Base-by-base conservation (phyloP, 92 coral and sea anemone genomes). In the Epizoanthus scotinus region DNA sequence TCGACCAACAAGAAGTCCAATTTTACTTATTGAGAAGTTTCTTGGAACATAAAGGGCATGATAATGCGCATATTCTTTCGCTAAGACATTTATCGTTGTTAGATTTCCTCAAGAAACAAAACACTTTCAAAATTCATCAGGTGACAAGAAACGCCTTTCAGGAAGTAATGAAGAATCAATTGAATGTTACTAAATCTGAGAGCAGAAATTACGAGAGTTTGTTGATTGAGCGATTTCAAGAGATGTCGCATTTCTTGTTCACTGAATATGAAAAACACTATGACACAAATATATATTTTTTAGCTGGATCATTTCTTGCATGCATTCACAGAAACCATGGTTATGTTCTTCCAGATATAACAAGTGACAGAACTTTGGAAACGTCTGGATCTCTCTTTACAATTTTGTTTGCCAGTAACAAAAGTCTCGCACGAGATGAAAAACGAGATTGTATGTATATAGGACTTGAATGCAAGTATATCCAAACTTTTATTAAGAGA, bases 161-260 rank as follows among this genome's bases (percentile, higher is more conserved):
- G 1, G 24, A 7, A 20, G 27, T 59, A 20, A 26, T 59, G 64
- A 59, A 6, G 64, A 26, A 59, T 22, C 64, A 22, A 59, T 0
- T 6, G 9, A 59, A 26, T 0, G 10, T 59, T 2, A 59, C 27
- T 59, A n/a, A 59, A 59, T 59, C 31, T 59, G 64, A 26, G 28
- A 59, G 9, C 27, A 20, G 20, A 0, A 7, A 9, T 0, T 9
- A 8, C 8, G 13, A 59, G 64, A 26, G 31, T 10, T 7, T 20
- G 27, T 26, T 59, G 29, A 59, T 59, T n/a, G 64, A 59, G 27
- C 64, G 27, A 26, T 59, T 59, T 59, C 64, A 59, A 26, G 64
- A 59, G 24, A 8, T 59, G 3, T 59, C 64, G 21, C 26, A 59
- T 59, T 22, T 59, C 2, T 2, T 59, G 27, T 59, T 59, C 21